phyloP scores from a whole-genome alignment of 2,888 invertebrate species.

The Luperina nickerlii region DNA sequence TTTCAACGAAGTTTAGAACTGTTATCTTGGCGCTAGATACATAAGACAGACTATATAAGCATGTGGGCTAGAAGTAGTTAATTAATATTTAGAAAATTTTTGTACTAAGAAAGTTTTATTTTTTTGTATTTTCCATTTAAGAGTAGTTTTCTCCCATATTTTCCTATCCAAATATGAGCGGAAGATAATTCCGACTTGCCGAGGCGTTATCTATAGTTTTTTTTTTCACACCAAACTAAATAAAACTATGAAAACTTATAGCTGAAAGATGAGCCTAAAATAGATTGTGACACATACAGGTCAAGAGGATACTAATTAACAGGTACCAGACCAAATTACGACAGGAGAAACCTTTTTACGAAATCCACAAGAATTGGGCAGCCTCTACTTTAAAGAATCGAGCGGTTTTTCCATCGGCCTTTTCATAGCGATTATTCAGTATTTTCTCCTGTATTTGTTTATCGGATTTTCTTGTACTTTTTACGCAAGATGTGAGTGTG shows the following conservation, averaged over 20 bases:
- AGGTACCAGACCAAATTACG: not conserved
- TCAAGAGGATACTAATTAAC: not conserved
- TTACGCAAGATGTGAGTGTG: slow-evolving; percentile 17
- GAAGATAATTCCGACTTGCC: not conserved
- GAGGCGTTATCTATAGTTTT: not conserved
- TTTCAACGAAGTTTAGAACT: slow-evolving; percentile 37
- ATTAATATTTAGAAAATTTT: slow-evolving; percentile 1
- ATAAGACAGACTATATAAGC: slow-evolving; percentile 14
- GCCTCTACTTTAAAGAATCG: not conserved
- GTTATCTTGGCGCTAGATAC: slow-evolving; percentile 21
- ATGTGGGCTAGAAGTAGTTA: slow-evolving; percentile 22
- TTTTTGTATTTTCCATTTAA: not conserved
- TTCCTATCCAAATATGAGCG: not conserved
- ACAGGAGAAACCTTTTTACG: not conserved
- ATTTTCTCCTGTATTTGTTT: slow-evolving; percentile 32
- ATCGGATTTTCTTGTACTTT: slow-evolving; percentile 10
- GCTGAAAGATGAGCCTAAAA: not conserved
- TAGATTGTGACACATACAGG: not conserved
- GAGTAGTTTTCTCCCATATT: not conserved
- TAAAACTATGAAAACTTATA: not conserved
- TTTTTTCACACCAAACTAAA: not conserved
- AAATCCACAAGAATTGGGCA: not conserved
- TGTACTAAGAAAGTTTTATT: not conserved
- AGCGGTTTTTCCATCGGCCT: not conserved
- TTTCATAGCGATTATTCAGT: slow-evolving; percentile 8